Percentiles rank a stretch among this genome's conserved stretches.
phyloP scores from a whole-genome alignment of 2,797 vertebrate genomes.

The Poeciliopsis presidionis region DNA sequence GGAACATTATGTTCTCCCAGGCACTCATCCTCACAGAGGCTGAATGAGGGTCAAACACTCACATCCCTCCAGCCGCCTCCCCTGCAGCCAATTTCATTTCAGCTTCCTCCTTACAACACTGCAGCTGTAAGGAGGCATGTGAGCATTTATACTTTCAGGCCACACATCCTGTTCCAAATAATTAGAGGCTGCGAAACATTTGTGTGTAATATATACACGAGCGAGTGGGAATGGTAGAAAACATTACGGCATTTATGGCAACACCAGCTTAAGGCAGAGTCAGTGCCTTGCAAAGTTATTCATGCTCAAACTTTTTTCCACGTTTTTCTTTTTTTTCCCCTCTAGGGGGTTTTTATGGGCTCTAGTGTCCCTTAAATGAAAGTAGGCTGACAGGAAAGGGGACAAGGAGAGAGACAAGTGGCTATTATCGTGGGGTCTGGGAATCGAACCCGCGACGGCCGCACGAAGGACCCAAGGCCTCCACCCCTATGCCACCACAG shows the following conservation, averaged over 20 bases:
- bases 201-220: neutral
- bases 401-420: too few relatives aligned
- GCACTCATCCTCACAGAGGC: conserved; percentile 43
- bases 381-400: too few relatives aligned
- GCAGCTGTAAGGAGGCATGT: conserved; percentile 22
- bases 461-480: too few relatives aligned
- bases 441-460: too few relatives aligned
- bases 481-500: too few relatives aligned
- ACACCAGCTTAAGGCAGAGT: conserved; percentile 12
- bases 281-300: neutral
- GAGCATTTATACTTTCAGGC: conserved; percentile 3
- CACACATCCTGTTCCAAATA: conserved; percentile 25
- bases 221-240: neutral
- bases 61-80: conserved; percentile 30
- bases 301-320: neutral
- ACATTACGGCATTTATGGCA: neutral
- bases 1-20: conserved; percentile 68
- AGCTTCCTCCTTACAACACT: conserved; percentile 7
- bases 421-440: too few relatives aligned
- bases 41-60: conserved; percentile 51
- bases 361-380: too few relatives aligned
- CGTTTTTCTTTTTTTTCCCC: neutral
- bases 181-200: conserved; percentile 12
- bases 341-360: too few relatives aligned
- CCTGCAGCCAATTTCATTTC: conserved; percentile 25